Conservation (phyloP, 2,888 invertebrate genomes). For the Carpatolechia fugitivella region DNA sequence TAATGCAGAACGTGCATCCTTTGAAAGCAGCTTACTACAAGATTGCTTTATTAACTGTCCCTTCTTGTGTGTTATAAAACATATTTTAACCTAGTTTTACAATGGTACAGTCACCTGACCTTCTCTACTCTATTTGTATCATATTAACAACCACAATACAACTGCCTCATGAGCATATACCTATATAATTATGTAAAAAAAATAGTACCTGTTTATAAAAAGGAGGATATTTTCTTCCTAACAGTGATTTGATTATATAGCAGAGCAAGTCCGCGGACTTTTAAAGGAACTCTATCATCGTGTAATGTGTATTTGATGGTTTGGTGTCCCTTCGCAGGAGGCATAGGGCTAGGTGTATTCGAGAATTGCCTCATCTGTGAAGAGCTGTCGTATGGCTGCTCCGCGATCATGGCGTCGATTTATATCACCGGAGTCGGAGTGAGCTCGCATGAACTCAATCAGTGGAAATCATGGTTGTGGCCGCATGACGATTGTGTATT, state of each 20-base stretch:
- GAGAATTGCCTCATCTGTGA: conserved; percentile 89
- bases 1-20: background rate
- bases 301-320: background rate
- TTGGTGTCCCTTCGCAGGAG: conserved; percentile 78
- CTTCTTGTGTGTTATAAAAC: no score
- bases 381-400: conserved; percentile 94
- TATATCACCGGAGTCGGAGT: conserved; percentile 87
- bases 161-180: no score
- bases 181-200: no score
- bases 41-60: conserved; percentile 8
- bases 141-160: no score
- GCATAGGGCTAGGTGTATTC: conserved; percentile 84
- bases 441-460: conserved; percentile 30
- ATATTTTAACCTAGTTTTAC: no score
- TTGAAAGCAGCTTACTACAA: background rate
- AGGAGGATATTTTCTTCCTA: no score
- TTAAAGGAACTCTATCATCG: no score
- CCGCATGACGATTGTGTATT: conserved; percentile 8
- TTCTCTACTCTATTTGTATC: no score
- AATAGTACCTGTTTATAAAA: no score
- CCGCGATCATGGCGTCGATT: conserved; percentile 94
- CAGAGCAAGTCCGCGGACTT: no score
- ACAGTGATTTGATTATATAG: no score
- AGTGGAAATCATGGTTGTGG: conserved; percentile 1
- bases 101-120: no score